phyloP scores from a whole-genome alignment of 2,888 invertebrate genomes.

The Sphaerophoria taeniata region DNA sequence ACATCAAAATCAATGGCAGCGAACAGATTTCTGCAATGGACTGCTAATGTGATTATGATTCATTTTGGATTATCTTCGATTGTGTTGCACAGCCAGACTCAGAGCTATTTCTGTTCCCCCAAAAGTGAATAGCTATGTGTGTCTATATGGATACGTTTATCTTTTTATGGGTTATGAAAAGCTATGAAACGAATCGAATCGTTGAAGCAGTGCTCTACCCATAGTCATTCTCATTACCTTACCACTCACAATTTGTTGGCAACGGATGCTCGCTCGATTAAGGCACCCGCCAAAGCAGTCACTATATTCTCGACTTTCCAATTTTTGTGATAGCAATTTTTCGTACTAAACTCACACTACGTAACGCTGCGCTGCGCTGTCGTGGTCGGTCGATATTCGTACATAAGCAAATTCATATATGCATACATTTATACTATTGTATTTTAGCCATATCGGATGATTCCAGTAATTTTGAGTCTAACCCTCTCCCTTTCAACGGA shows the following conservation, averaged over 20 bases:
- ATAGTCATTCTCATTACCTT: background rate
- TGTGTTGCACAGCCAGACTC: conserved; percentile 24
- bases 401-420: too few species aligned
- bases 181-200: too few species aligned
- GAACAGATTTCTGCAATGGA: conserved; percentile 52
- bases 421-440: conserved; percentile 12
- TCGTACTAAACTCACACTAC: too few species aligned
- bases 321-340: conserved; percentile 29
- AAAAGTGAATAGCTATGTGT: background rate
- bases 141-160: too few species aligned
- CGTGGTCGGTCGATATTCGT: too few species aligned
- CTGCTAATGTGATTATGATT: conserved; percentile 73
- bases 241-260: background rate
- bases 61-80: conserved; percentile 67
- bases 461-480: conserved; percentile 22
- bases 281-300: conserved; percentile 20
- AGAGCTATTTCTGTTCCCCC: background rate
- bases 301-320: conserved; percentile 31
- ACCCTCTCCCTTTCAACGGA: background rate
- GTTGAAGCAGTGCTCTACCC: background rate
- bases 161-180: too few species aligned
- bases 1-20: conserved; percentile 43
- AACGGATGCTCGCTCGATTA: conserved; percentile 57
- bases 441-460: background rate
- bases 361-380: too few species aligned